phyloP scores from a whole-genome alignment of 2,888 invertebrate species.

The Tuta absoluta region DNA sequence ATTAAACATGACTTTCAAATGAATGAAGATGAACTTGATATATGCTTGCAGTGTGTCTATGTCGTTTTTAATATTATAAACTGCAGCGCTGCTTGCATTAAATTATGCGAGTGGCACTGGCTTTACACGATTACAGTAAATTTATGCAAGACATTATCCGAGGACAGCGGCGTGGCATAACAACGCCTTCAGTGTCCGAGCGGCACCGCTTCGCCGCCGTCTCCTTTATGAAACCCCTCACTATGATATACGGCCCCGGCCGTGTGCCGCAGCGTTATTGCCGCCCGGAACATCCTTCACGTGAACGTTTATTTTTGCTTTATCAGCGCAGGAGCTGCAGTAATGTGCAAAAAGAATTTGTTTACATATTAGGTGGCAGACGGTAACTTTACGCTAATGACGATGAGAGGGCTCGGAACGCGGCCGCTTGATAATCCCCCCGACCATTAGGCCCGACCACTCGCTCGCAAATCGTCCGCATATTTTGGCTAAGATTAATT shows the following conservation, averaged over 20 bases:
- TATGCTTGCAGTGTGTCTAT: conserved; percentile 20
- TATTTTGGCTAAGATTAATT: conserved; percentile 81
- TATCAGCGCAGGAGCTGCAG: conserved; percentile 31
- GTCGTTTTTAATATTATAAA: conserved; percentile 47
- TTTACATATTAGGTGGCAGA: conserved; percentile 39
- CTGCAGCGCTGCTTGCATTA: conserved; percentile 64
- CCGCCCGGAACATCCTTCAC: conserved; percentile 59
- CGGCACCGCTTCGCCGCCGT: conserved; percentile 50
- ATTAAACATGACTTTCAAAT: conserved; percentile 26
- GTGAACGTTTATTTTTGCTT: conserved; percentile 57
- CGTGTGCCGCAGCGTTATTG: conserved; percentile 71
- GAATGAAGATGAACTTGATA: conserved; percentile 25
- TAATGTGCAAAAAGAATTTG: conserved; percentile 27
- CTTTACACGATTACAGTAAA: conserved; percentile 74
- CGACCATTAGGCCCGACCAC: conserved; percentile 79
- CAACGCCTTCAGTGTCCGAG: conserved; percentile 77
- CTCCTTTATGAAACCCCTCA: conserved; percentile 73
- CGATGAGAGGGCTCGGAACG: conserved; percentile 56
- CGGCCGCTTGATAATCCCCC: conserved; percentile 74
- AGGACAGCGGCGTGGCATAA: conserved; percentile 75
- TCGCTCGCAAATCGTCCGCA: conserved; percentile 81
- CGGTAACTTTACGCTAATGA: conserved; percentile 71
- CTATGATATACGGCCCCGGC: conserved; percentile 71
- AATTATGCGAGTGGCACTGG: conserved; percentile 71
- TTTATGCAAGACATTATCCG: conserved; percentile 79